These are phyloP conservation scores for Pangasius macronema DNA, from an alignment of 2,797 vertebrate genomes.

Conservation along the genomic window DNA sequence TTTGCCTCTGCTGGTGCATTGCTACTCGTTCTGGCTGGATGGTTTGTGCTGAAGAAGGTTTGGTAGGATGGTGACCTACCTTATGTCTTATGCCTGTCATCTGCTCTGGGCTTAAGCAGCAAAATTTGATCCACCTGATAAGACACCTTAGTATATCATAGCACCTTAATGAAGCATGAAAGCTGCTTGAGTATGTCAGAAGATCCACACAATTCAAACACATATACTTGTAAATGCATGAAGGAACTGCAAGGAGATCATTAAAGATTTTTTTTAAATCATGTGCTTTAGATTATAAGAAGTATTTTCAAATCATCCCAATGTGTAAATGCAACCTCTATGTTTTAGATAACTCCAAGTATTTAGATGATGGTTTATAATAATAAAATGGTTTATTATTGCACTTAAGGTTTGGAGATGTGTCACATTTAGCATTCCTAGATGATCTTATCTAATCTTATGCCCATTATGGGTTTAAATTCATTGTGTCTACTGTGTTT, in stretches of 20 bases:
- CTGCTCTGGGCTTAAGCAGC: slow-evolving; percentile 29
- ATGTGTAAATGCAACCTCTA: not conserved
- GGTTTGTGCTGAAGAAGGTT: slow-evolving; percentile 72
- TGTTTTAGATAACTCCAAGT: not conserved
- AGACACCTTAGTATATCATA: not conserved
- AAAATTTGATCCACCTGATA: not conserved
- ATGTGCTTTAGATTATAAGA: not conserved
- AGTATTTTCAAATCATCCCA: not conserved
- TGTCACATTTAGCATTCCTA: not conserved
- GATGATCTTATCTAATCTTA: not conserved
- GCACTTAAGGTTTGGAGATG: not conserved
- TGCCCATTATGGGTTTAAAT: not conserved
- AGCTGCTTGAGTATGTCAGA: not conserved
- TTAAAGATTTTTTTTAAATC: not conserved
- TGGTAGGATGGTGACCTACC: slow-evolving; percentile 50
- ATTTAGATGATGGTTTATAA: not conserved
- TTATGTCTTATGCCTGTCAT: slow-evolving; percentile 42
- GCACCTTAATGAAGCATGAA: slow-evolving; percentile 4
- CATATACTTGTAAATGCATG: slow-evolving; percentile 1
- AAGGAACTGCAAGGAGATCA: not conserved
- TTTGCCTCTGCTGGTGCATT: slow-evolving; percentile 65
- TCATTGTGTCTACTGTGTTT: not conserved
- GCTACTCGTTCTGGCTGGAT: slow-evolving; percentile 67
- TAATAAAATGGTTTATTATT: not conserved
- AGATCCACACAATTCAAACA: not conserved